Conservation (phyloP, 2,888 invertebrate genomes). For the Disparrhopalites patrizii region DNA sequence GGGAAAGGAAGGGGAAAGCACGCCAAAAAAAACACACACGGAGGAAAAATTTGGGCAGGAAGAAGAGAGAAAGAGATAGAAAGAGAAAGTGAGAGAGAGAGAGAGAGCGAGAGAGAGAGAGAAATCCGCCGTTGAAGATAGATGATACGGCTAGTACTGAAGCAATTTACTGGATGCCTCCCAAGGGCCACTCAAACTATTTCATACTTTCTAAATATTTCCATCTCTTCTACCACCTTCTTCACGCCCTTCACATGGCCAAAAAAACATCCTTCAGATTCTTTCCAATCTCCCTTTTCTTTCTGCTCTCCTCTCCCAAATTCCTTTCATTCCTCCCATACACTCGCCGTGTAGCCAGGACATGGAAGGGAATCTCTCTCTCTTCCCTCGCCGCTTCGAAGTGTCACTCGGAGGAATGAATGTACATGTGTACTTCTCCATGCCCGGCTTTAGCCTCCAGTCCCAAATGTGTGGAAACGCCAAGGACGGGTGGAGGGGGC, state of each 20-base stretch:
- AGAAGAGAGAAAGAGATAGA: neutral
- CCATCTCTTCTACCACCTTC: neutral
- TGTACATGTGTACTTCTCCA: no score
- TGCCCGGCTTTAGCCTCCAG: no score
- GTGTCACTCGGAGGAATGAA: no score
- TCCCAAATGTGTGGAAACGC: no score
- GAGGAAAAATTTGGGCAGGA: neutral
- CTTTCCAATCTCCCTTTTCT: no score
- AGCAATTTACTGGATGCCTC: constrained; percentile 25
- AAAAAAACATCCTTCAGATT: no score
- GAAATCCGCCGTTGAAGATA: neutral
- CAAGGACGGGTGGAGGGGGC: no score
- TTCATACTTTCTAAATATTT: constrained; percentile 23
- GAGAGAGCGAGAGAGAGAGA: neutral
- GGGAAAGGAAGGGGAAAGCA: neutral
- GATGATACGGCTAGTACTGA: constrained; percentile 13
- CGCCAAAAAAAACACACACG: neutral
- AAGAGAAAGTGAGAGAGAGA: neutral
- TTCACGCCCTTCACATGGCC: neutral
- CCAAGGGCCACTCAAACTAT: constrained; percentile 23
- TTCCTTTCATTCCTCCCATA: no score
- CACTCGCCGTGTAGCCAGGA: no score
- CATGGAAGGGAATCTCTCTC: no score
- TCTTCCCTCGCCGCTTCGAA: no score
- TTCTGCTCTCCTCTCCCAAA: neutral